Evolutionary conservation across 2,888 invertebrate species (phyloP).

Genomic region (Thymelicus sylvestris): DNA sequence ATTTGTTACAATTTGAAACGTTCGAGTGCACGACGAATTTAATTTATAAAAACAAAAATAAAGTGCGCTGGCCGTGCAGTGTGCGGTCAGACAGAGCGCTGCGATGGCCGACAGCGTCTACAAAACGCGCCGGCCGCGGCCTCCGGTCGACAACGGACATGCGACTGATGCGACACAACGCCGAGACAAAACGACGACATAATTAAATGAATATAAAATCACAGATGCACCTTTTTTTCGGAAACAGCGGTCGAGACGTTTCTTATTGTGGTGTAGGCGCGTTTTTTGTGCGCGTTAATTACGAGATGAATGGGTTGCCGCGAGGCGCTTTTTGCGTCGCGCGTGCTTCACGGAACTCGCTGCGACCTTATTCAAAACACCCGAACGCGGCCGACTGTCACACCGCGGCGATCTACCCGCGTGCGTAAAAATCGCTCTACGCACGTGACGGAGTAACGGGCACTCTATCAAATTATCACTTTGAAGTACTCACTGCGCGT

Average conservation of each 20-base stretch:
- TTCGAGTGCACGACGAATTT: slow-evolving; percentile 30
- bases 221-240: slow-evolving; percentile 66
- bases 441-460: not conserved
- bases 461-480: not conserved
- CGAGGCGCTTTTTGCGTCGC: slow-evolving; percentile 58
- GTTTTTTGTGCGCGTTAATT: slow-evolving; percentile 80
- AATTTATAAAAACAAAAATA: slow-evolving; percentile 29
- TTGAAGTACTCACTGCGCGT: too few species aligned
- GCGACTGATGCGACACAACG: slow-evolving; percentile 47
- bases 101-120: too few species aligned
- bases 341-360: slow-evolving; percentile 69
- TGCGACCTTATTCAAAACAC: slow-evolving; percentile 59
- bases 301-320: slow-evolving; percentile 69
- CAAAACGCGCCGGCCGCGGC: slow-evolving; percentile 14
- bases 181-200: slow-evolving; percentile 67
- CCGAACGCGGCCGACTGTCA: slow-evolving; percentile 33
- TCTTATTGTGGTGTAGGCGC: slow-evolving; percentile 73
- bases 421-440: slow-evolving; percentile 15
- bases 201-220: slow-evolving; percentile 76
- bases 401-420: slow-evolving; percentile 22
- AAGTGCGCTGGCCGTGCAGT: slow-evolving; percentile 14
- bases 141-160: slow-evolving; percentile 38
- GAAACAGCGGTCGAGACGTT: slow-evolving; percentile 65
- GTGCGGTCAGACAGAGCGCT: not conserved
- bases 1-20: slow-evolving; percentile 29